Conservation (phyloP, 1,140 invertebrate species). For the Neodiprion virginianus region DNA sequence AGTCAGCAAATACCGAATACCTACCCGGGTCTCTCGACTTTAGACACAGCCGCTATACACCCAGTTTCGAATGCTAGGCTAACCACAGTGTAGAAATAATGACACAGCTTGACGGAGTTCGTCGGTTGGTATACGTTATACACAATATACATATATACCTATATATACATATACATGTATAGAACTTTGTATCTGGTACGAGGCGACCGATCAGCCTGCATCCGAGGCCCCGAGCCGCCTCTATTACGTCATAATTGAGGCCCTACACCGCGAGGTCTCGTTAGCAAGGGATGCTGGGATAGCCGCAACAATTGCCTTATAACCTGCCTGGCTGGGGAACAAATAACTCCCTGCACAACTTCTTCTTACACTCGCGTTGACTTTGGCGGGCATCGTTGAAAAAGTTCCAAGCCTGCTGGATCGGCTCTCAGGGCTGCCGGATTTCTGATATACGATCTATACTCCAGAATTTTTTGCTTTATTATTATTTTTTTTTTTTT, state of each 20-base stretch:
- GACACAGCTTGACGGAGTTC: neutral
- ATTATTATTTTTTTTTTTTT: no score
- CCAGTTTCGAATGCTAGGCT: constrained; percentile 8
- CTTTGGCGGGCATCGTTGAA: neutral
- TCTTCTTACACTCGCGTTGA: neutral
- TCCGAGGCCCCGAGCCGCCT: constrained; percentile 6
- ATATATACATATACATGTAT: neutral
- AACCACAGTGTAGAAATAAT: constrained; percentile 17
- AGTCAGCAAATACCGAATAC: constrained; percentile 7
- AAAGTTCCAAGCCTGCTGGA: no score
- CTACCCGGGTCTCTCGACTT: neutral
- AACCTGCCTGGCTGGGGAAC: neutral
- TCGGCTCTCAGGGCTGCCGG: no score
- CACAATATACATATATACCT: neutral
- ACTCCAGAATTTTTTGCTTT: no score
- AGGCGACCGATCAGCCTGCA: neutral
- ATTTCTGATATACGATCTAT: no score
- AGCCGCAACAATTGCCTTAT: constrained; percentile 2
- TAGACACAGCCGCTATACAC: constrained; percentile 1
- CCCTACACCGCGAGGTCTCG: constrained; percentile 11
- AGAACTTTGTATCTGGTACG: neutral
- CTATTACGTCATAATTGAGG: constrained; percentile 16
- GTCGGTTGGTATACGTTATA: neutral
- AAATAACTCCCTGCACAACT: neutral
- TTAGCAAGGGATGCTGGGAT: constrained; percentile 14